Evolutionary conservation across 2,888 invertebrate genomes (phyloP).

Genomic region (Meghimatium bilineatum): DNA sequence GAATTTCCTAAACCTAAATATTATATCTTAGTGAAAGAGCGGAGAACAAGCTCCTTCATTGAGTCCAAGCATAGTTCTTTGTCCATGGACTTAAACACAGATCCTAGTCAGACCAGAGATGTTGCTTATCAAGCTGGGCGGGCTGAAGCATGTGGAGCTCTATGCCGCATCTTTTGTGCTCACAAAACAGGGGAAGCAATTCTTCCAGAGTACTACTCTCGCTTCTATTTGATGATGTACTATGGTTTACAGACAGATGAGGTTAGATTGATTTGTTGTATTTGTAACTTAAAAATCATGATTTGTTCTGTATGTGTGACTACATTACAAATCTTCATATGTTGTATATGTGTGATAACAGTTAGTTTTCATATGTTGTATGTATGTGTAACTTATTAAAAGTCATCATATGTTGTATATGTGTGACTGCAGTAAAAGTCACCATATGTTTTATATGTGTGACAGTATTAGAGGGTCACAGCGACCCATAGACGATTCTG

Average conservation of each 20-base stretch:
- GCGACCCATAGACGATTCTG: too few species aligned
- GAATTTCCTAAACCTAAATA: neutral
- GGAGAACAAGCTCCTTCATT: slow-evolving; percentile 72
- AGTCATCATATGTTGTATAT: too few species aligned
- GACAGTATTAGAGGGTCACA: too few species aligned
- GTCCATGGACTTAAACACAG: slow-evolving; percentile 62
- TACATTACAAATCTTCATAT: neutral
- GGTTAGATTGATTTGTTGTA: slow-evolving; percentile 43
- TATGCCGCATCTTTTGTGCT: slow-evolving; percentile 96
- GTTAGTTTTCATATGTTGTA: too few species aligned
- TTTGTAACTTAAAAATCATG: neutral
- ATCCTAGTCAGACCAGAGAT: slow-evolving; percentile 58
- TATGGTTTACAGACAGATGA: slow-evolving; percentile 86
- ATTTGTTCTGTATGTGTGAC: too few species aligned
- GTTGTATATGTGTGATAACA: neutral
- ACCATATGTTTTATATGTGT: too few species aligned
- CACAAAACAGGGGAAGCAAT: slow-evolving; percentile 96
- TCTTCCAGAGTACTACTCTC: slow-evolving; percentile 91
- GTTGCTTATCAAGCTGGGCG: slow-evolving; percentile 82
- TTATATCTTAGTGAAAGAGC: slow-evolving; percentile 52
- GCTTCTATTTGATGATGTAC: slow-evolving; percentile 93
- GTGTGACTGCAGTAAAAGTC: too few species aligned
- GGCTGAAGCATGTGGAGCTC: slow-evolving; percentile 95
- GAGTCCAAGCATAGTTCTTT: slow-evolving; percentile 71
- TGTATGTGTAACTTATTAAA: too few species aligned